Conservation (phyloP, 2,797 vertebrate species). For the Acanthornis magna region DNA sequence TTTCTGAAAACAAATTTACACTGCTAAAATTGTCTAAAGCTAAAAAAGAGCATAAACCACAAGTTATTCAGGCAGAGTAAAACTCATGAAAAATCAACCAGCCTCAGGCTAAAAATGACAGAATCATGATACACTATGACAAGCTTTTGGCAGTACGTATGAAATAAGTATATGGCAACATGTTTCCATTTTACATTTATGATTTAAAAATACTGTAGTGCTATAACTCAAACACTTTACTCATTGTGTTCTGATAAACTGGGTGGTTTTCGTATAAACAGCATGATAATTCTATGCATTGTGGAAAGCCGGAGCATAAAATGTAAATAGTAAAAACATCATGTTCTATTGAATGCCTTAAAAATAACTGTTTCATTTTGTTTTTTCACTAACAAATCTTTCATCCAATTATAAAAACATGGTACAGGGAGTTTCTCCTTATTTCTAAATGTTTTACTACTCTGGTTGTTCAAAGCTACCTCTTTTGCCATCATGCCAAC, state of each 20-base stretch:
- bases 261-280: not conserved
- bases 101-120: conserved; percentile 48
- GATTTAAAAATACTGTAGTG: conserved; percentile 35
- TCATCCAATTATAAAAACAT: not conserved
- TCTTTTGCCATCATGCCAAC: not conserved
- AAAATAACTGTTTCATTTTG: not conserved
- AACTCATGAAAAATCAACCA: conserved; percentile 43
- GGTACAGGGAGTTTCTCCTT: not conserved
- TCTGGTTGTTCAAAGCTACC: not conserved
- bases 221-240: conserved; percentile 20
- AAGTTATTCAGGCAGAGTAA: conserved; percentile 25
- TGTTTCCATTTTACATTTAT: conserved; percentile 41
- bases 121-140: conserved; percentile 32
- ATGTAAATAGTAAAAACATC: conserved; percentile 9
- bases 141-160: conserved; percentile 40
- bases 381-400: not conserved
- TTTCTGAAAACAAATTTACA: conserved; percentile 55
- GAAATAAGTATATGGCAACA: conserved; percentile 1
- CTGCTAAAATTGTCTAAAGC: conserved; percentile 52
- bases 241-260: conserved; percentile 29
- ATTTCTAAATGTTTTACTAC: not conserved
- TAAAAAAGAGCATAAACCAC: conserved; percentile 41
- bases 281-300: not conserved
- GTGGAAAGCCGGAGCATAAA: conserved; percentile 13
- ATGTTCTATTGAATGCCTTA: not conserved